Conservation (phyloP, 2,888 invertebrate genomes). For the Drosophila mayaguana region DNA sequence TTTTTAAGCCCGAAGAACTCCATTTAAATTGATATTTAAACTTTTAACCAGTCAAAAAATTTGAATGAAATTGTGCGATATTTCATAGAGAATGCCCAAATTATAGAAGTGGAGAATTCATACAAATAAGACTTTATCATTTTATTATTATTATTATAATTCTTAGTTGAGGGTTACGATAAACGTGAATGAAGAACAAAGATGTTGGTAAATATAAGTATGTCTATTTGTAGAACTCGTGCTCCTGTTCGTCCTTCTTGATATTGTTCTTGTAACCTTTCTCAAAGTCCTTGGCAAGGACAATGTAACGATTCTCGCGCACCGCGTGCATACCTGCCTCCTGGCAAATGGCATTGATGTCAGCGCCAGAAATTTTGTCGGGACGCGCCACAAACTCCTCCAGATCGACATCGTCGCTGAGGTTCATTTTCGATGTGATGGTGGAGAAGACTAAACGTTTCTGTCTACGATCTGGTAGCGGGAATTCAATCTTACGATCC, state of each 20-base stretch:
- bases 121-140: conserved; percentile 1
- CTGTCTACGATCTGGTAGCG: conserved; percentile 93
- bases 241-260: conserved; percentile 98
- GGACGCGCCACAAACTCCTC: conserved; percentile 99
- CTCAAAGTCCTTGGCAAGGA: conserved; percentile 99
- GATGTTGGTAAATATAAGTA: not conserved
- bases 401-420: conserved; percentile 99
- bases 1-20: not conserved
- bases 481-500: conserved; percentile 99
- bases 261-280: conserved; percentile 99
- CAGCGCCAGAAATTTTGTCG: conserved; percentile 99
- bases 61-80: not conserved
- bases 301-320: conserved; percentile 98
- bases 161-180: conserved; percentile 35
- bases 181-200: conserved; percentile 23
- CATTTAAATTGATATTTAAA: too few species aligned
- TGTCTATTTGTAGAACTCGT: conserved; percentile 98
- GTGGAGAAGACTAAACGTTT: conserved; percentile 99
- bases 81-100: too few species aligned
- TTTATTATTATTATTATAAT: conserved; percentile 13
- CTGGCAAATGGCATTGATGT: conserved; percentile 99
- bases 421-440: conserved; percentile 98
- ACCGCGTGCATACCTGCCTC: conserved; percentile 99
- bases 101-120: not conserved
- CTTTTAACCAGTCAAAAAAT: too few species aligned